phyloP scores from a whole-genome alignment of 1,140 invertebrate species.

The Ceratosolen fusciceps region DNA sequence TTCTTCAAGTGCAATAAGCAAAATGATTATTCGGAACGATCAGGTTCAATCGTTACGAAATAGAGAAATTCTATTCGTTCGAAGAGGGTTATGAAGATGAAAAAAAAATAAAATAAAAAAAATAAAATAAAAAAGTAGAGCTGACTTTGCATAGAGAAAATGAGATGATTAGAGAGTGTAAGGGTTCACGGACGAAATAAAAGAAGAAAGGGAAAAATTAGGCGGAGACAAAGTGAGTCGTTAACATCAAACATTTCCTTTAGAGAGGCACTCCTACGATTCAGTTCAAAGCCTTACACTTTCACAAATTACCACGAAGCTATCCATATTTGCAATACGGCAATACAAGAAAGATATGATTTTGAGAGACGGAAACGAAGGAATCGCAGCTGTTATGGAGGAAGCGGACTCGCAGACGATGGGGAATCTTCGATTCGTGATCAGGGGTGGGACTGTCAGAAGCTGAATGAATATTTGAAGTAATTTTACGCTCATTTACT shows the following conservation, averaged over 20 bases:
- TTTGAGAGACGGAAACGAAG: slow-evolving; percentile 68
- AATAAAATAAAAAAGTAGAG: background rate
- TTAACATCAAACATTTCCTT: slow-evolving; percentile 45
- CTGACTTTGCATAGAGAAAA: background rate
- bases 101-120: background rate
- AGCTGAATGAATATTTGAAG: slow-evolving; percentile 80
- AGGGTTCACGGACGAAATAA: background rate
- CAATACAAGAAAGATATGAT: slow-evolving; percentile 88
- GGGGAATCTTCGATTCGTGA: slow-evolving; percentile 80
- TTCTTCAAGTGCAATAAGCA: background rate
- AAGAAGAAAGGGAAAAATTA: background rate
- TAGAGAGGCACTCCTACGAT: slow-evolving; percentile 87
- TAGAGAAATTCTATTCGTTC: slow-evolving; percentile 1
- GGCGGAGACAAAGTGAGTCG: background rate
- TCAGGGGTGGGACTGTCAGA: slow-evolving; percentile 90
- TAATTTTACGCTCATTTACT: slow-evolving; percentile 53
- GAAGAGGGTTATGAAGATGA: background rate
- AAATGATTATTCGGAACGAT: background rate
- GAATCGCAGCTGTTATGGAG: slow-evolving; percentile 37
- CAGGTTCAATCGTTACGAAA: background rate
- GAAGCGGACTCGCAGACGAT: slow-evolving; percentile 55
- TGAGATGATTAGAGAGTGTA: background rate
- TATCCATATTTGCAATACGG: slow-evolving; percentile 93
- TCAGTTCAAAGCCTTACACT: slow-evolving; percentile 90
- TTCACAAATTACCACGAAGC: slow-evolving; percentile 88